A percentile compares a stretch with the other conserved stretches of the same genome.
Evolutionary conservation across 2,888 invertebrate genomes (phyloP).

Genomic region (Lottia gigantea): DNA sequence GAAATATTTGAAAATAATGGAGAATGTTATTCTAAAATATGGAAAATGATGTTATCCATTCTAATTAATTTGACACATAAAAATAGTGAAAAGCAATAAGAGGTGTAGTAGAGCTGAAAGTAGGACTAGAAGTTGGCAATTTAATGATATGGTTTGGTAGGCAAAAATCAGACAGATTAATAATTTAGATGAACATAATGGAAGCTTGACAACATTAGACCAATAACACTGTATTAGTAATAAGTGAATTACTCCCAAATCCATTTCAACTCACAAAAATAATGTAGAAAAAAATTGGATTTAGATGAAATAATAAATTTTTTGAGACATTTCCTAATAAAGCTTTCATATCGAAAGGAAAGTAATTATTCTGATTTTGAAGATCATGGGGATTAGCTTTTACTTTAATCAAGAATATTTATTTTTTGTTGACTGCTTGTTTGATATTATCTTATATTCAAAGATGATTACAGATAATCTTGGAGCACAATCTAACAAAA

Average conservation of each 20-base stretch:
- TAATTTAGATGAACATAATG: slow-evolving; percentile 10
- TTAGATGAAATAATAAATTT: not conserved
- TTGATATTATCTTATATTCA: no score
- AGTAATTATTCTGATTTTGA: no score
- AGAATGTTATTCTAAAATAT: no score
- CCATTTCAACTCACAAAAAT: slow-evolving; percentile 9
- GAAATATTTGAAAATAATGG: no score
- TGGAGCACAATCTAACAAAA: no score
- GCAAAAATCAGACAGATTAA: slow-evolving; percentile 10
- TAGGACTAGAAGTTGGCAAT: slow-evolving; percentile 8
- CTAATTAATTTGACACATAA: slow-evolving; percentile 2
- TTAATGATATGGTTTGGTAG: slow-evolving; percentile 7
- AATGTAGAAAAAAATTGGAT: not conserved
- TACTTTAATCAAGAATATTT: no score
- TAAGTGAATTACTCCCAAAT: slow-evolving; percentile 10
- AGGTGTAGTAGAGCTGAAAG: not conserved
- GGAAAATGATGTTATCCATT: not conserved
- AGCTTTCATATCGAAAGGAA: no score
- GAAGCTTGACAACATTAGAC: slow-evolving; percentile 11
- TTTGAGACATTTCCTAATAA: not conserved
- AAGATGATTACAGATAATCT: no score
- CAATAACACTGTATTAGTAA: slow-evolving; percentile 10
- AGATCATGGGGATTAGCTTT: no score
- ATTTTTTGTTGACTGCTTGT: no score
- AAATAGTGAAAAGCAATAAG: slow-evolving; percentile 7